Evolutionary conservation across 2,797 vertebrate species (phyloP), one percentile per base, ranked within the genome.

Genomic region (Trachurus trachurus): DNA sequence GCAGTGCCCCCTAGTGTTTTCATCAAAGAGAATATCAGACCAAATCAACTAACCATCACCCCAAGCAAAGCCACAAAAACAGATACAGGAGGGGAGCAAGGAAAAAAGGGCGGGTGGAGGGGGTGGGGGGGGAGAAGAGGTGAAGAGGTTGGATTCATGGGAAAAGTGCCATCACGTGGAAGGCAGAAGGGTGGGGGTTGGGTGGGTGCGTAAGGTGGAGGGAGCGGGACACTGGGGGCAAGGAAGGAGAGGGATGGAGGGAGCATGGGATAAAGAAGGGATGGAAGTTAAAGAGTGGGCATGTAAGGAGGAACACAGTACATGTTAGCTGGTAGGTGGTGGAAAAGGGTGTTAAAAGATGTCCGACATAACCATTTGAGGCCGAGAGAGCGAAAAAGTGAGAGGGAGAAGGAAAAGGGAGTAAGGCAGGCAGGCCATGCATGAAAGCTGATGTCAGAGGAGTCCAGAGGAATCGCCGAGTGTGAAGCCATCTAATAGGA

Each of bases 1-100:
- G 97, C 97, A 99, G 96, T 97, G 98, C 98, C 98, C 98, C 96
- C 98, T 99, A 98, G 98, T 97, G 98, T 97, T 96, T 95, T 88
- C 85, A 94, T 93, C 90, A 94, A 94, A 93, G 89, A 89, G 93
- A 94, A 93, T 26, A 94, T 94, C 84, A 86, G 87, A 92, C 84
- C 86, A 94, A 93, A 93, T 93, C 88, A 94, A 93, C 92, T 85
- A 89, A 85, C 85, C 90, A 89, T 84, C 75, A 88, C 83, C 83
- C 76, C 64, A 72, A 78, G 74, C 70, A 82, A 82, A 84, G 67
- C 65, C 69, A 80, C 74, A 81, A 87, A 84, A 89, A 89, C 66
- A 85, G 76, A 90, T 63, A 85, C 52, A 72, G 76, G 68, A 82
- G 70, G 74, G 64, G 60, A 68, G 63, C 8, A 16, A 69, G 59